Percentiles rank a stretch among this genome's conserved stretches.
phyloP scores from a whole-genome alignment of 2,888 invertebrate genomes.

The Drosophila kanekoi region DNA sequence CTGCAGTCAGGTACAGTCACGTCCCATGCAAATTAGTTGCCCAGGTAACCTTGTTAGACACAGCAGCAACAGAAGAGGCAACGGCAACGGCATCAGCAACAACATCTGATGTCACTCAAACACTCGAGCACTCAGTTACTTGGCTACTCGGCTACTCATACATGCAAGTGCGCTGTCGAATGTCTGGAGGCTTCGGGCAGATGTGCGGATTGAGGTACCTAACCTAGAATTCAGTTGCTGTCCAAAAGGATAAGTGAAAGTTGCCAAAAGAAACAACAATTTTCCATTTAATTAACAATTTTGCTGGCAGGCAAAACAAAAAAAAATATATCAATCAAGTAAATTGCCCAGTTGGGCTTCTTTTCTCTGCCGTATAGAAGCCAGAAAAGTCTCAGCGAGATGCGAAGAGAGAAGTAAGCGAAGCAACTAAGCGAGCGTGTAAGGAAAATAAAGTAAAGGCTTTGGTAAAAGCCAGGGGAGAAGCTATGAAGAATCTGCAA shows the following conservation, averaged over 20 bases:
- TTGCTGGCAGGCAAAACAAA: conserved; percentile 7
- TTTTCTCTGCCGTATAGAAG: background rate
- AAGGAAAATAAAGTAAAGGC: no score
- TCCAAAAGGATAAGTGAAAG: conserved; percentile 16
- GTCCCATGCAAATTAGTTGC: conserved; percentile 74
- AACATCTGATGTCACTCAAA: conserved; percentile 24
- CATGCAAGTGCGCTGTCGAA: conserved; percentile 27
- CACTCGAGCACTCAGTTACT: conserved; percentile 23
- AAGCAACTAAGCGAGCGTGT: background rate
- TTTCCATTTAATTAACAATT: conserved; percentile 44
- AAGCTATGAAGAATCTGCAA: no score
- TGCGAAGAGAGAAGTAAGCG: background rate
- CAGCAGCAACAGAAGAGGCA: conserved; percentile 9
- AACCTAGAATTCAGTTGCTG: conserved; percentile 9
- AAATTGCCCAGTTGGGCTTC: background rate
- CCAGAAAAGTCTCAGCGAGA: background rate
- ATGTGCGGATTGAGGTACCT: conserved; percentile 3
- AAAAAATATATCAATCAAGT: background rate
- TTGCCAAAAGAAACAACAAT: conserved; percentile 18
- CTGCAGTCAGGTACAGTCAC: conserved; percentile 69
- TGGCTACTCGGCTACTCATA: conserved; percentile 28
- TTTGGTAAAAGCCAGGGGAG: no score
- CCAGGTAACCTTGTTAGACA: conserved; percentile 74
- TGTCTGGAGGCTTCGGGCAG: conserved; percentile 11
- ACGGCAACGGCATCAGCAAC: conserved; percentile 10